Percentiles rank a stretch among this genome's conserved stretches.
Conservation (phyloP, 2,888 invertebrate species). For the Stratiomys singularior region DNA sequence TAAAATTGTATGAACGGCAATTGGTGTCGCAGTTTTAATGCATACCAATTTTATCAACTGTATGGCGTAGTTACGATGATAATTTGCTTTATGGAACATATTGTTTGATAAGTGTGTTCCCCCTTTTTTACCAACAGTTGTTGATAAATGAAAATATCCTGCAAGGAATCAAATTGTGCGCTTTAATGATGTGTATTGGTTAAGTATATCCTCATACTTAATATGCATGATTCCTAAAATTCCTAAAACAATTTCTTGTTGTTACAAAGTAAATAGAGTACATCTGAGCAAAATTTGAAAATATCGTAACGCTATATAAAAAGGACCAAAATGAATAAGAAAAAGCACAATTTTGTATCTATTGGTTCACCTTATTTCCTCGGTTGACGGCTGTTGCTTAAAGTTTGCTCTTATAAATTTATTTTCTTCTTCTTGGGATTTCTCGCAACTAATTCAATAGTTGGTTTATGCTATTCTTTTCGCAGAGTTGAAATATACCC, state of each 20-base stretch:
- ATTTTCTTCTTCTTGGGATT: background rate
- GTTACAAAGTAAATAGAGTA: too few species aligned
- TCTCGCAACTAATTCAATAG: constrained; percentile 17
- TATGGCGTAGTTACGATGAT: background rate
- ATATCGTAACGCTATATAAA: too few species aligned
- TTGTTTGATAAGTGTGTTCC: constrained; percentile 1
- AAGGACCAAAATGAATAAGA: too few species aligned
- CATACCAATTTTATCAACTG: constrained; percentile 27
- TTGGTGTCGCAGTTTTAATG: background rate
- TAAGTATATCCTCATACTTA: too few species aligned
- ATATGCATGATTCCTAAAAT: too few species aligned
- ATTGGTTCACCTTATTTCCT: background rate
- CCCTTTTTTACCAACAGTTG: too few species aligned
- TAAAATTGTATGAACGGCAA: background rate
- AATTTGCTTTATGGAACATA: constrained; percentile 18
- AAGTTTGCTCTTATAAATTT: constrained; percentile 27
- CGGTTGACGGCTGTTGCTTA: background rate
- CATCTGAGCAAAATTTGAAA: too few species aligned
- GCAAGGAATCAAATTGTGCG: too few species aligned
- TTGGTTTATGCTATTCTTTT: background rate
- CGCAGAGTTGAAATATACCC: background rate
- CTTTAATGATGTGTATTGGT: too few species aligned
- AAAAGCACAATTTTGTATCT: too few species aligned
- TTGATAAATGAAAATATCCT: too few species aligned
- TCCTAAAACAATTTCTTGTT: too few species aligned